A percentile compares a stretch with the other conserved stretches of the same genome.
These are phyloP conservation scores for Amblyraja radiata DNA, from an alignment of 2,797 vertebrate species.

Conservation along the genomic window DNA sequence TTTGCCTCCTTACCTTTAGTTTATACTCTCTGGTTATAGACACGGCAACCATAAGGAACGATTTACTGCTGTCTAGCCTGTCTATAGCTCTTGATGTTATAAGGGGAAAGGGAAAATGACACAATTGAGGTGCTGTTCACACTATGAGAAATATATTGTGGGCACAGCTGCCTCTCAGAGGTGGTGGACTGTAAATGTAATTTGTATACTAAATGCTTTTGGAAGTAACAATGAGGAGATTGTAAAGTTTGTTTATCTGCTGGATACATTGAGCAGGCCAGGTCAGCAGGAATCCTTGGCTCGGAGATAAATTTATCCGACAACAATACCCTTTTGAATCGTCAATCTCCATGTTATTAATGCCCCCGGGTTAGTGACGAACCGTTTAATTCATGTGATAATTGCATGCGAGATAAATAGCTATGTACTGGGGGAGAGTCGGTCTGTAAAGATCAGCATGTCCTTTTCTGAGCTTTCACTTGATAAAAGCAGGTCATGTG, in stretches of 20 bases:
- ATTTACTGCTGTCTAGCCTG: too few relatives aligned
- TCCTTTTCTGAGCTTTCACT: background rate
- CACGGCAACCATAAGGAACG: too few relatives aligned
- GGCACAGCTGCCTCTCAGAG: background rate
- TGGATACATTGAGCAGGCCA: background rate
- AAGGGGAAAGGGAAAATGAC: background rate
- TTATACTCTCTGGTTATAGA: too few relatives aligned
- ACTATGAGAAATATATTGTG: background rate
- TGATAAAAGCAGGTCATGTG: too few relatives aligned
- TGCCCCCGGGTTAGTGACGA: too few relatives aligned
- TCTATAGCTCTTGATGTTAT: background rate
- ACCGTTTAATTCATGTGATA: background rate
- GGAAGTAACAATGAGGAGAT: background rate
- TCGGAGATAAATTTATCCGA: background rate
- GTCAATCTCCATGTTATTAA: background rate
- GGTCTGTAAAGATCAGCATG: background rate
- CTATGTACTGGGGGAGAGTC: background rate
- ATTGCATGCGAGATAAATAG: background rate
- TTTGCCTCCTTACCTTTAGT: too few relatives aligned
- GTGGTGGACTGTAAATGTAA: background rate
- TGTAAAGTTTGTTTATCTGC: background rate
- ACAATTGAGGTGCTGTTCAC: background rate
- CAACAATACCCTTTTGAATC: slow-evolving; percentile 18
- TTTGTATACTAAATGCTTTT: too few relatives aligned
- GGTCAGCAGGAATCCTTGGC: background rate